Evolutionary conservation across 1,140 invertebrate genomes (phyloP), one percentile per base, ranked within the genome.

Genomic region (Euwallacea similis): DNA sequence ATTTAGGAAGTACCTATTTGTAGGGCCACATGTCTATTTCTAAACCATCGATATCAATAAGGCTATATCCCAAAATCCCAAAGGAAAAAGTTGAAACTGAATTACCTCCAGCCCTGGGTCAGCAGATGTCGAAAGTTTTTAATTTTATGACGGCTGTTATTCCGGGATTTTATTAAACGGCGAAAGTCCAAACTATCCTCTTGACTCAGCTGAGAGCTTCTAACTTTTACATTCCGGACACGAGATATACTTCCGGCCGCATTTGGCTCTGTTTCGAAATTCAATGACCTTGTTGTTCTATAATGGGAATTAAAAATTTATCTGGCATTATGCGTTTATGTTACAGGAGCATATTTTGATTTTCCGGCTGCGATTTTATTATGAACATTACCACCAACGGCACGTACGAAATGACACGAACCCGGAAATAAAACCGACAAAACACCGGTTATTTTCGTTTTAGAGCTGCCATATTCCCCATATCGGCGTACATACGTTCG

Each of bases 41-140:
- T n/a, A 33, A 33, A 33, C 4, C 21, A 33, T 33, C 21, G 4
- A 33, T 33, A 33, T 33, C 21, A 33, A 33, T 33, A 33, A 33
- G 21, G 21, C 4, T 33, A 33, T 33, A 33, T 33, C 21, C 21
- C 21, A 33, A 33, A 33, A 33, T 33, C 21, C 21, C 21, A 4
- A 33, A 50, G n/a, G 54, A n/a, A 56, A 56, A 56, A 56, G n/a
- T 56, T 56, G 2, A 13, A 56, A 16, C 54, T 56, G 3, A 56
- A 56, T 56, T 56, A 56, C 54, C 16, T 8, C 8, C 11, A n/a
- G 54, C 16, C 8, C 11, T 15, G 16, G 54, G 54, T 56, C 54
- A 56, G 54, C 54, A 56, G 54, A 56, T 56, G 54, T 56, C n/a
- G 54, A 56, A 56, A 56, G n/a, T 56, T 56, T 56, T 15, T 56